Evolutionary conservation across 2,888 invertebrate genomes (phyloP), one percentile per base, ranked within the genome.

Genomic region (Pterostichus niger): DNA sequence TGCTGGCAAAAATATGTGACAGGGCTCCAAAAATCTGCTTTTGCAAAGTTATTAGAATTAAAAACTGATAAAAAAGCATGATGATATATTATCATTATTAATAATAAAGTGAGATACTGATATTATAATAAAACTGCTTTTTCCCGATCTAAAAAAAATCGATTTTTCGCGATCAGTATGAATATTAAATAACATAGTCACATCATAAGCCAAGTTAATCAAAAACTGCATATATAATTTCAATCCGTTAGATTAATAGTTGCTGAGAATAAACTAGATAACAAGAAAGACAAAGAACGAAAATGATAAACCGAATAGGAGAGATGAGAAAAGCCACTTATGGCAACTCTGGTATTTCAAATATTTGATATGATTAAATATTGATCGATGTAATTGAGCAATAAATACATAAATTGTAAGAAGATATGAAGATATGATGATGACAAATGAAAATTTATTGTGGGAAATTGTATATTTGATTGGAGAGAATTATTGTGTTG

Each of bases 301-400:
- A 35, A 13, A 40, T 10, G 15, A 44, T 40, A 44, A 56, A 56
- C 1, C 13, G 9, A 5, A 9, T 56, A 49, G 11, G n/a, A 13
- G 49, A 13, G 61, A 68, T 40, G 40, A 15, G 68, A 68, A 44
- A 68, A 15, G 7, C 68, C 40, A 10, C 1, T 33, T 61, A 33
- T n/a, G 33, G 17, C 17, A 56, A 15, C 6, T 15, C 68, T 44
- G 44, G 44, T n/a, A 68, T 68, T 68, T 17, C 68, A 68, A 6
- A 68, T 68, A 68, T 68, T 44, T 40, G 68, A 40, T 40, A 3
- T 68, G 44, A 68, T 68, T 68, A 68, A 68, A 68, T 64, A 68
- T 68, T 40, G 35, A 61, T 33, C 31, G 46, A 33, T 33, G n/a
- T 61, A 61, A 61, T 61, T 61, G 61, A 61, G 11, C 61, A 33